These are phyloP conservation scores for Thryonomys swinderianus DNA, from an alignment of 2,113 vertebrate species.

Conservation along the genomic window DNA sequence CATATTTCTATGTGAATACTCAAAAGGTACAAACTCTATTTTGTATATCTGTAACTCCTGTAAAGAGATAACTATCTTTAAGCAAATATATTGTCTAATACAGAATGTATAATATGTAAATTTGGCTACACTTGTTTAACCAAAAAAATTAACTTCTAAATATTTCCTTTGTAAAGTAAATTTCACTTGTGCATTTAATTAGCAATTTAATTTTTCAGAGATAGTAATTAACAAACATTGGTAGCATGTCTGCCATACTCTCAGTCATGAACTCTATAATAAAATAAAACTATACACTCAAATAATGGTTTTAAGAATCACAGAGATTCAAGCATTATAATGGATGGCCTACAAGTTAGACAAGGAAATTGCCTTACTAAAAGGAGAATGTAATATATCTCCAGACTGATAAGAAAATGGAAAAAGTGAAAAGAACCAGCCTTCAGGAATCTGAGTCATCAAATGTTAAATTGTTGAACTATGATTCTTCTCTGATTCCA, in stretches of 20 bases:
- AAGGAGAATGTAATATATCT: conserved; percentile 54
- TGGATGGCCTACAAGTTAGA: conserved; percentile 35
- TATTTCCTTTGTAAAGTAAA: conserved; percentile 30
- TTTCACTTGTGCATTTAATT: neutral
- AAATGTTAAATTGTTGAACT: conserved; percentile 52
- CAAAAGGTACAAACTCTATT: neutral
- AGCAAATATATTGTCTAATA: neutral
- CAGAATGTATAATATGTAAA: conserved; percentile 3
- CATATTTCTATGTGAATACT: neutral
- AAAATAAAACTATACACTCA: neutral
- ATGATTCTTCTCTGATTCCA: conserved; percentile 40
- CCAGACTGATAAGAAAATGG: neutral
- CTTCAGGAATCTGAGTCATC: conserved; percentile 47
- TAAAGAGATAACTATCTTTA: neutral
- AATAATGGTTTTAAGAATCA: neutral
- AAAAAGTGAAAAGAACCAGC: conserved; percentile 31
- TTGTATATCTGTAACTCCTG: neutral
- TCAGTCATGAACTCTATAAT: neutral
- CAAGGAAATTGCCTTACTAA: conserved; percentile 64
- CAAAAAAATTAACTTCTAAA: neutral
- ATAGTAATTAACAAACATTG: neutral
- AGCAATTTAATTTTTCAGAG: conserved; percentile 30
- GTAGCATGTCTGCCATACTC: neutral
- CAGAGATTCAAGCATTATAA: conserved; percentile 35
- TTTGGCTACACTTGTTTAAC: neutral